These are phyloP conservation scores for Clarias pachynema DNA, from an alignment of 2,797 vertebrate species.

Conservation along the genomic window DNA sequence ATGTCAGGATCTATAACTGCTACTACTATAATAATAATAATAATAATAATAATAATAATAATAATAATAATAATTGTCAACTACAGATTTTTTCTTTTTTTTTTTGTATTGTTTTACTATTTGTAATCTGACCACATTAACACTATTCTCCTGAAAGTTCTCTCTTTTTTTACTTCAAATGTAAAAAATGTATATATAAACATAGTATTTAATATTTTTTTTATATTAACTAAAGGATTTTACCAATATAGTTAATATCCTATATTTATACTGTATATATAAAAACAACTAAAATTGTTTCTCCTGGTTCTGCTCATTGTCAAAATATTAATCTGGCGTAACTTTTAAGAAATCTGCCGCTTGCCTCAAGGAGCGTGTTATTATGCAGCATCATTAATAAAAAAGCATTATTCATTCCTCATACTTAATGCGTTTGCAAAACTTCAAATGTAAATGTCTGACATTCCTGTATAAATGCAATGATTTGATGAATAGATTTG, in stretches of 20 bases:
- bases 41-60: constrained; percentile 3
- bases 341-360: constrained; percentile 27
- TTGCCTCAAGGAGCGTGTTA: constrained; percentile 63
- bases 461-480: constrained; percentile 50
- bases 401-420: constrained; percentile 61
- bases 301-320: constrained; percentile 1
- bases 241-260: too few species aligned
- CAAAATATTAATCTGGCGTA: constrained; percentile 32
- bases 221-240: too few species aligned
- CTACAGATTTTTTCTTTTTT: too few species aligned
- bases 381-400: constrained; percentile 64
- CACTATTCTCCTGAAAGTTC: background rate
- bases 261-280: too few species aligned
- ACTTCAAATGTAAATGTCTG: constrained; percentile 71
- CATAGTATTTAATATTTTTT: too few species aligned
- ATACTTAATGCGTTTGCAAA: constrained; percentile 66
- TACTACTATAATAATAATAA: background rate
- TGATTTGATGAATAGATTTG: constrained; percentile 60
- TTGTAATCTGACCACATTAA: background rate
- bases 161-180: too few species aligned
- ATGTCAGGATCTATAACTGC: background rate
- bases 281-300: constrained; percentile 6
- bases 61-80: background rate
- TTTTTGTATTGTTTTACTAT: background rate
- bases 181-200: too few species aligned